Evolutionary conservation across 2,113 vertebrate genomes (phyloP).

Genomic region (Lucifuga dentata): DNA sequence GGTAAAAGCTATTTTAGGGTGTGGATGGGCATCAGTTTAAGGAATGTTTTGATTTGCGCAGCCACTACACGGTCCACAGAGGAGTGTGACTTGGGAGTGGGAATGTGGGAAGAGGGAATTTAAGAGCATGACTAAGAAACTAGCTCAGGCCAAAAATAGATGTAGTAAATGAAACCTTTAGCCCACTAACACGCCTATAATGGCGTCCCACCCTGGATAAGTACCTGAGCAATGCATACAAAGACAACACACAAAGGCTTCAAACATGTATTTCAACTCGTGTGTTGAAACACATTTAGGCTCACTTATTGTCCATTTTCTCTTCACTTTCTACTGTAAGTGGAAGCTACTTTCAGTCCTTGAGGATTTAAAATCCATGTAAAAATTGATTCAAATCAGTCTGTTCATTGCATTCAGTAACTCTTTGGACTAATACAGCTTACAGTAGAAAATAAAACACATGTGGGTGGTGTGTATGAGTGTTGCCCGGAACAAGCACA

Average conservation of each 20-base stretch:
- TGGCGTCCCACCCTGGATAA: constrained; percentile 17
- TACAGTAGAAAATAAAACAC: constrained; percentile 1
- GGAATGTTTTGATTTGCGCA: constrained; percentile 32
- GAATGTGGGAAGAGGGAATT: constrained; percentile 10
- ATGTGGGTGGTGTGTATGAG: not conserved
- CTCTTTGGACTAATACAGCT: not conserved
- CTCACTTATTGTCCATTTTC: too few relatives aligned
- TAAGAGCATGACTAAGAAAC: constrained; percentile 9
- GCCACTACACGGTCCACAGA: constrained; percentile 1
- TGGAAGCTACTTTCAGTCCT: too few relatives aligned
- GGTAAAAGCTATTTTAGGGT: constrained; percentile 5
- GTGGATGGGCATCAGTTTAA: constrained; percentile 3
- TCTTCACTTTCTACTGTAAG: too few relatives aligned
- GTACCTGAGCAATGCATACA: constrained; percentile 49
- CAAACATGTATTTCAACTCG: too few relatives aligned
- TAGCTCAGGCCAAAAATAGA: constrained; percentile 15
- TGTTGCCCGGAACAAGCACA: not conserved
- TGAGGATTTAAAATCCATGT: not conserved
- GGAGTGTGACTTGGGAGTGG: not conserved
- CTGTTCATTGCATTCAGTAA: not conserved
- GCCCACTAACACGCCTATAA: not conserved
- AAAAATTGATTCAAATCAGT: too few relatives aligned
- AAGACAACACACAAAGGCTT: constrained; percentile 16
- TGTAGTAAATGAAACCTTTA: constrained; percentile 45
- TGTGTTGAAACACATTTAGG: too few relatives aligned